These are phyloP conservation scores for Diuraphis noxia DNA, from an alignment of 1,140 invertebrate species.

Conservation along the genomic window DNA sequence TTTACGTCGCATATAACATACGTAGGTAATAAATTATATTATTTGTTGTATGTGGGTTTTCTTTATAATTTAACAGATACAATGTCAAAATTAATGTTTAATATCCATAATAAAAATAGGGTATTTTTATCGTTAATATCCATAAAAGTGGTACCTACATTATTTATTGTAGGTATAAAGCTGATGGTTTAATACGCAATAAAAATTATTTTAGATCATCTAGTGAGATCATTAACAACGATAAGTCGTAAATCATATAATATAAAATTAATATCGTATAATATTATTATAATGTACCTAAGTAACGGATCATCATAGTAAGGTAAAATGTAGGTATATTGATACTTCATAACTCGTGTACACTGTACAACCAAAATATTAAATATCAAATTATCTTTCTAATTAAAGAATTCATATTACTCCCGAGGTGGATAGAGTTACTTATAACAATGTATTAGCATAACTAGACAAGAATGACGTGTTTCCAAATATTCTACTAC, in stretches of 20 bases:
- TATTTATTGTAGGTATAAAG: not conserved
- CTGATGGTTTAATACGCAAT: not conserved
- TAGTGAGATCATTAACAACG: not conserved
- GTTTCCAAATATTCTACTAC: not conserved
- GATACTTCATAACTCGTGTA: too few relatives aligned
- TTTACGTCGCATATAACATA: not conserved
- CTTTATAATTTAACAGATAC: not conserved
- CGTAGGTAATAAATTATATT: not conserved
- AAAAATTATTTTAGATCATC: constrained; percentile 6
- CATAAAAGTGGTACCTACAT: not conserved
- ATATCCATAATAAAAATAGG: not conserved
- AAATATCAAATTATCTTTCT: not conserved
- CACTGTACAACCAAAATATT: not conserved
- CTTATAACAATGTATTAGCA: not conserved
- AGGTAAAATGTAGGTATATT: too few relatives aligned
- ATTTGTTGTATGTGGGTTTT: not conserved
- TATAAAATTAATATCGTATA: not conserved
- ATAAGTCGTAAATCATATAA: not conserved
- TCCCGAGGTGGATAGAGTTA: not conserved
- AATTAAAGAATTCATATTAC: constrained; percentile 11
- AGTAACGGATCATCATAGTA: not conserved
- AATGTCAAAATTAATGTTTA: not conserved
- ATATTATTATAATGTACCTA: too few relatives aligned
- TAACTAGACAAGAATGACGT: not conserved
- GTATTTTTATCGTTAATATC: not conserved